These are phyloP conservation scores for Hyles vespertilio DNA, from an alignment of 1,140 invertebrate genomes.

Conservation along the genomic window DNA sequence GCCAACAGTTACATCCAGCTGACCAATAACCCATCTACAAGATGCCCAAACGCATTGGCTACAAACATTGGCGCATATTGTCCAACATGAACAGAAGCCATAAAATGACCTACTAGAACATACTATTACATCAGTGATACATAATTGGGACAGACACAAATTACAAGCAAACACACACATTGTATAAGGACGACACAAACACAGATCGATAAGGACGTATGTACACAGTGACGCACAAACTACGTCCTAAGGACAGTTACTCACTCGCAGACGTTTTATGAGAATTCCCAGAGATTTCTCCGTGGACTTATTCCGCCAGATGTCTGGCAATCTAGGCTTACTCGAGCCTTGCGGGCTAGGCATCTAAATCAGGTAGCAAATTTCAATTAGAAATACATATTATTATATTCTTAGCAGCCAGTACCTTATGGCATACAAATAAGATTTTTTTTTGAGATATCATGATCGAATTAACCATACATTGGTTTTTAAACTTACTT, in stretches of 20 bases:
- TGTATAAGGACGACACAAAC: constrained; percentile 39
- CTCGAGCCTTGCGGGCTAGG: constrained; percentile 44
- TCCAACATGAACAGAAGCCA: no score
- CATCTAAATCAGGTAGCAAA: constrained; percentile 44
- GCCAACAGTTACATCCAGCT: no score
- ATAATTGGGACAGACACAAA: constrained; percentile 1
- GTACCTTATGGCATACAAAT: no score
- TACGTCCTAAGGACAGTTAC: constrained; percentile 35
- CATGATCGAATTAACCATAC: no score
- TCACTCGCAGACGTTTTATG: constrained; percentile 60
- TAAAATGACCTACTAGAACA: no score
- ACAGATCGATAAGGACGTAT: constrained; percentile 39
- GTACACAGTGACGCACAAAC: constrained; percentile 33
- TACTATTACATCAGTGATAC: background rate
- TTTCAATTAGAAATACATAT: constrained; percentile 15
- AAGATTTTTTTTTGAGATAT: no score
- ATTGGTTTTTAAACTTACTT: no score
- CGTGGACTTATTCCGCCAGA: constrained; percentile 60
- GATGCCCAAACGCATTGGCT: no score
- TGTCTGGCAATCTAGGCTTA: constrained; percentile 57
- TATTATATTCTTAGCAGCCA: no score
- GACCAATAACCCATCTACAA: no score
- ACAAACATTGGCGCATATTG: no score
- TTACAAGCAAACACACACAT: constrained; percentile 20
- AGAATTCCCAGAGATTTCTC: constrained; percentile 63